phyloP scores from a whole-genome alignment of 2,888 invertebrate genomes.

The Nudaria mundana region DNA sequence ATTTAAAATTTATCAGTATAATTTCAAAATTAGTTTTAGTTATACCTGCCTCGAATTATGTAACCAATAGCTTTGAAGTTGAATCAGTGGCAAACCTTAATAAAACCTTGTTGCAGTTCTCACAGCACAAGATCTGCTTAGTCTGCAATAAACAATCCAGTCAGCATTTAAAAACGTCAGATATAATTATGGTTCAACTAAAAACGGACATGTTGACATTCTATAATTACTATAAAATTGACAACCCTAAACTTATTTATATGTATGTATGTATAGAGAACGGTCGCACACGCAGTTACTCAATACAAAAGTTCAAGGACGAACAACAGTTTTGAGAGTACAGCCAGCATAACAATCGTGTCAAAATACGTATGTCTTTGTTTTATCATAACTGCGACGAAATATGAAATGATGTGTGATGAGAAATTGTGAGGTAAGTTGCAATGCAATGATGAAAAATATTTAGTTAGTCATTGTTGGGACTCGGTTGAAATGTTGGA shows the following conservation, averaged over 20 bases:
- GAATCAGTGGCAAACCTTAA: no score
- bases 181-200: no score
- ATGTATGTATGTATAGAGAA: slow-evolving; percentile 11
- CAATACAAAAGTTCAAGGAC: slow-evolving; percentile 31
- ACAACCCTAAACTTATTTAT: slow-evolving; percentile 1
- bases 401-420: slow-evolving; percentile 11
- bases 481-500: background rate
- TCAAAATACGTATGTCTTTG: slow-evolving; percentile 6
- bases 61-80: no score
- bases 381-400: slow-evolving; percentile 2
- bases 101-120: no score
- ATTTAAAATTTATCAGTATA: no score
- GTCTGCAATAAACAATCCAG: no score
- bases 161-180: no score
- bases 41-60: no score
- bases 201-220: no score
- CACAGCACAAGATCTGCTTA: no score
- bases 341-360: slow-evolving; percentile 19
- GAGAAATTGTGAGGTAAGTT: slow-evolving; percentile 11
- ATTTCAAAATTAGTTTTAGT: no score
- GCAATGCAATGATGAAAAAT: slow-evolving; percentile 4
- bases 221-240: background rate
- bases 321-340: slow-evolving; percentile 23
- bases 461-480: slow-evolving; percentile 13
- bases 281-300: slow-evolving; percentile 12